These are phyloP conservation scores for Kryptolebias marmoratus DNA, from an alignment of 2,113 vertebrate species.

Conservation along the genomic window DNA sequence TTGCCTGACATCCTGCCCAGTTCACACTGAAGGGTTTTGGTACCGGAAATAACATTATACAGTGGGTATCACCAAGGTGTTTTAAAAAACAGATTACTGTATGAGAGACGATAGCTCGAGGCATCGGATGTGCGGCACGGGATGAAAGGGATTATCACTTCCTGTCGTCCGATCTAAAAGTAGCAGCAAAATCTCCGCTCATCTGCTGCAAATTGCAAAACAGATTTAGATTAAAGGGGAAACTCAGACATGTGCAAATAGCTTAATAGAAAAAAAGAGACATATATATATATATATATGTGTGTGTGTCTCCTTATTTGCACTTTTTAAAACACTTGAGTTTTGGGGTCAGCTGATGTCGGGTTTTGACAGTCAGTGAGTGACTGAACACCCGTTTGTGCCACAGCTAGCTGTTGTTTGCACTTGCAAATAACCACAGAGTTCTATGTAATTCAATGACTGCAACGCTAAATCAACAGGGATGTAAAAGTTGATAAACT, in stretches of 20 bases:
- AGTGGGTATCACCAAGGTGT: background rate
- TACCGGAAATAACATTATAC: constrained; percentile 8
- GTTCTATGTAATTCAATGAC: no score
- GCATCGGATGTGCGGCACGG: background rate
- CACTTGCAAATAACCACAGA: no score
- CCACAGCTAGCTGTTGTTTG: no score
- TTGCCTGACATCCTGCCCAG: background rate
- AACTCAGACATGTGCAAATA: background rate
- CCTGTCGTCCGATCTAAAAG: constrained; percentile 41
- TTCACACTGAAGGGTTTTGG: background rate
- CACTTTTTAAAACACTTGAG: no score
- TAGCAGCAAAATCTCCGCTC: constrained; percentile 8
- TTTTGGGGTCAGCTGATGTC: no score
- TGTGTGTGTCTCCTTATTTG: no score
- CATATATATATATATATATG: no score
- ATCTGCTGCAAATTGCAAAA: constrained; percentile 35
- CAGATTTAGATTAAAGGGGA: constrained; percentile 27
- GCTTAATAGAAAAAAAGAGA: background rate
- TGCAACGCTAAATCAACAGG: no score
- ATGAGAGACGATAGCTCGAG: constrained; percentile 1
- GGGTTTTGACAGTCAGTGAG: no score
- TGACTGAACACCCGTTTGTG: no score
- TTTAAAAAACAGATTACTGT: background rate
- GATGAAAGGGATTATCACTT: constrained; percentile 43
- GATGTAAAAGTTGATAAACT: no score